Percentiles rank a stretch among this genome's conserved stretches.
phyloP scores from a whole-genome alignment of 2,888 invertebrate genomes.

The Cryptocephalus primarius region DNA sequence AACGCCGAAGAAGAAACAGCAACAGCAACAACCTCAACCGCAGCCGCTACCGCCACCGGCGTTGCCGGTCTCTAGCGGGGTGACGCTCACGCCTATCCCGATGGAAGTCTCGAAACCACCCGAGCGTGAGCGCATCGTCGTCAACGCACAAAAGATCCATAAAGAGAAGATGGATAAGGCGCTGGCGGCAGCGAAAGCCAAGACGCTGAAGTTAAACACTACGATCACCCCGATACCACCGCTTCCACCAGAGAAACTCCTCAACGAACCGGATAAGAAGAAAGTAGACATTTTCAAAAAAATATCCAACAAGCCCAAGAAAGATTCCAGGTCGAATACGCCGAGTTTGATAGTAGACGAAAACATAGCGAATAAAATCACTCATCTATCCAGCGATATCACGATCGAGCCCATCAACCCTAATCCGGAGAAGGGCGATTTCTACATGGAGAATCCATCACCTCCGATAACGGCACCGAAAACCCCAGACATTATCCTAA shows the following conservation, averaged over 20 bases:
- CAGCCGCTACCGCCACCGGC: neutral
- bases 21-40: slow-evolving; percentile 21
- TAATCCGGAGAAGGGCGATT: slow-evolving; percentile 31
- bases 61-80: neutral
- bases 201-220: slow-evolving; percentile 35
- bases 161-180: slow-evolving; percentile 27
- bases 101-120: neutral
- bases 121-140: neutral
- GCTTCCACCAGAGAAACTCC: slow-evolving; percentile 44
- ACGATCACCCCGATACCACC: slow-evolving; percentile 34
- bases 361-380: slow-evolving; percentile 26
- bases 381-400: slow-evolving; percentile 38
- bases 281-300: slow-evolving; percentile 82
- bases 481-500: slow-evolving; percentile 47
- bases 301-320: slow-evolving; percentile 47
- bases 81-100: neutral
- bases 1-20: slow-evolving; percentile 40
- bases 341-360: slow-evolving; percentile 38
- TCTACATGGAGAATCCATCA: slow-evolving; percentile 40
- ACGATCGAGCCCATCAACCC: slow-evolving; percentile 43
- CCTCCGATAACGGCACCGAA: slow-evolving; percentile 46
- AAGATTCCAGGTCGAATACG: slow-evolving; percentile 35
- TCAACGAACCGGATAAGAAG: slow-evolving; percentile 72
- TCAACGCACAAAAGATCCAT: slow-evolving; percentile 7
- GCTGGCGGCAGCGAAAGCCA: slow-evolving; percentile 32